Evolutionary conservation across 1,140 invertebrate genomes (phyloP), one percentile per base, ranked within the genome.

Genomic region (Ips typographus): DNA sequence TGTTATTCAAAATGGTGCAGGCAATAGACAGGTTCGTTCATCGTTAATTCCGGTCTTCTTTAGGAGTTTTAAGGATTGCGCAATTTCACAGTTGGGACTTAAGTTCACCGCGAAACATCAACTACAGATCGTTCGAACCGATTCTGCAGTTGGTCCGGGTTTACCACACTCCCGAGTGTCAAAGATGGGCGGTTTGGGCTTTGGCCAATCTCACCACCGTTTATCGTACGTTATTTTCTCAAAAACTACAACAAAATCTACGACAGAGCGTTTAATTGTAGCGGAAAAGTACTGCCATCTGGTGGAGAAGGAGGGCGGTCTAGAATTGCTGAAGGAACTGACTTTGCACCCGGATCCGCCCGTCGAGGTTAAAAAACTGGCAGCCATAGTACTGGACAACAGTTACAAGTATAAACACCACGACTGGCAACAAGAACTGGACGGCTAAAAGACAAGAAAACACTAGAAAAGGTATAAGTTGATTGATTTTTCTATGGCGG

Each of bases 131-230:
- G 36, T 98, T 98, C 83, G 88, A 94, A 77, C 96, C 96, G 2
- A 94, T 98, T 71, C 81, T 98, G 4, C 85, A 91, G 65, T 82
- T 98, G 49, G 85, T 96, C 2, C 84, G 88, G 71, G 87, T 91
- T 61, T 88, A 89, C 77, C 90, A 95, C 72, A 95, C 94, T 2
- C 91, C 93, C 1, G 89, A 94, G 78, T 96, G 94, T 80, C 94
- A 97, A 79, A 89, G 95, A 77, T 98, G 96, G 96, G 94, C 95
- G 2, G 90, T 94, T n/a, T 99, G 96, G 96, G 97, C 96, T 3
- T 83, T 99, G 47, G 95, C 95, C 41, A 99, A 99, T 84, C 85
- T 99, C 36, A 98, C 95, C 7, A 89, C 88, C 74, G 94, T 98
- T 52, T 94, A 94, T 81, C 90, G 92, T 94, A 83, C 90, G 91